These are phyloP conservation scores for Drosophila neonasuta DNA, from an alignment of 2,888 invertebrate genomes.

Conservation along the genomic window DNA sequence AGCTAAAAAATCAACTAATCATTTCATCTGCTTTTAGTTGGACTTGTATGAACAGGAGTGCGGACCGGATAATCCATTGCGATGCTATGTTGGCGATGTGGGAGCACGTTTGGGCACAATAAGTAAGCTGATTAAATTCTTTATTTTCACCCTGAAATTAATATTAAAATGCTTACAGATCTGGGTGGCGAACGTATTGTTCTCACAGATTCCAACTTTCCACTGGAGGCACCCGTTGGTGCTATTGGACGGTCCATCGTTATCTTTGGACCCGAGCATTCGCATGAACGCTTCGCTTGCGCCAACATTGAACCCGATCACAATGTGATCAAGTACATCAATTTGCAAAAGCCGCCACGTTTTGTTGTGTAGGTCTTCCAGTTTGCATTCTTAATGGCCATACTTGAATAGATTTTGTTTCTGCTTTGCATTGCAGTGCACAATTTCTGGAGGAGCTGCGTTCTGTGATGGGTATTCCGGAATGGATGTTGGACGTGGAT, in stretches of 20 bases:
- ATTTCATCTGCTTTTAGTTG: constrained; percentile 83
- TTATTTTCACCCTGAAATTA: not conserved
- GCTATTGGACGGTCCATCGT: constrained; percentile 94
- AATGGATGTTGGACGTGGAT: constrained; percentile 95
- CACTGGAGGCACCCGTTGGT: constrained; percentile 89
- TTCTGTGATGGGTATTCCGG: constrained; percentile 91
- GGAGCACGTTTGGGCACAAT: constrained; percentile 93
- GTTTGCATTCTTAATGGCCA: too few species aligned
- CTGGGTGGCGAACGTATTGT: constrained; percentile 90
- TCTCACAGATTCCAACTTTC: constrained; percentile 93
- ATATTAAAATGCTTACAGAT: constrained; percentile 80
- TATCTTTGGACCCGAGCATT: constrained; percentile 89
- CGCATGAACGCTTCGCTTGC: constrained; percentile 90
- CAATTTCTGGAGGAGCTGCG: constrained; percentile 92
- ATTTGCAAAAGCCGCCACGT: constrained; percentile 92
- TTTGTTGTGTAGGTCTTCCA: constrained; percentile 89
- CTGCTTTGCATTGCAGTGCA: constrained; percentile 83
- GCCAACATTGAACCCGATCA: constrained; percentile 95
- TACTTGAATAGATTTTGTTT: not conserved
- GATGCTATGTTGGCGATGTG: constrained; percentile 96
- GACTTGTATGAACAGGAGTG: constrained; percentile 94
- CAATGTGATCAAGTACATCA: constrained; percentile 94
- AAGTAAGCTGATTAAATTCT: constrained; percentile 81
- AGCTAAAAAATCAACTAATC: not conserved
- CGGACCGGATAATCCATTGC: constrained; percentile 91